Conservation (phyloP, 2,888 invertebrate genomes). For the Arrhopalites spinosus region DNA sequence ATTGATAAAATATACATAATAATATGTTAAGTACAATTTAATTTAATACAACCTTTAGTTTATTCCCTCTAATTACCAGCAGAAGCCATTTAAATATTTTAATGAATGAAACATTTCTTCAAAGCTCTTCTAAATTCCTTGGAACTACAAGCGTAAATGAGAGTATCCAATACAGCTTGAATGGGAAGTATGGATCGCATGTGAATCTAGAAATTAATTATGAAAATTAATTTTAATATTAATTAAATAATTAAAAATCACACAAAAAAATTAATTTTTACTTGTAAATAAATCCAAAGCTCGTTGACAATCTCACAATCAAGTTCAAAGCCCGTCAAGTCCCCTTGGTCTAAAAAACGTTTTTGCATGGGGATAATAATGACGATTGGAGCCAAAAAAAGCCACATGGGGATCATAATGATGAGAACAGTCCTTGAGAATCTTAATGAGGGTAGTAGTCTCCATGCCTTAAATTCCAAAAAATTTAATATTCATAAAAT, state of each 20-base stretch:
- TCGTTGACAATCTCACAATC: slow-evolving; percentile 50
- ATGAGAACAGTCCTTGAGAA: slow-evolving; percentile 55
- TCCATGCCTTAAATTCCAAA: no score
- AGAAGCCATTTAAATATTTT: no score
- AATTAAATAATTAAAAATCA: no score
- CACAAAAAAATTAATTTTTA: no score
- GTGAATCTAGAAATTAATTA: slow-evolving; percentile 36
- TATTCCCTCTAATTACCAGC: no score
- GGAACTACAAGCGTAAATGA: slow-evolving; percentile 54
- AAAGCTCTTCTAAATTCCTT: slow-evolving; percentile 48
- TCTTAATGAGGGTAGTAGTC: slow-evolving; percentile 50
- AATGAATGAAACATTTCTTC: neutral
- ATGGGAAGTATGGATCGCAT: slow-evolving; percentile 54
- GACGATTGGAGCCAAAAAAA: slow-evolving; percentile 54
- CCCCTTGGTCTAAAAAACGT: slow-evolving; percentile 44
- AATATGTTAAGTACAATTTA: no score
- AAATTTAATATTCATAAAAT: no score
- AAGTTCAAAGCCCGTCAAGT: slow-evolving; percentile 33
- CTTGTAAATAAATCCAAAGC: slow-evolving; percentile 48
- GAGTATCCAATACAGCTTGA: slow-evolving; percentile 54
- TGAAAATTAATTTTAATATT: no score
- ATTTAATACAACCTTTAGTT: no score
- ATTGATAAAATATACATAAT: no score
- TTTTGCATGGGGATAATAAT: slow-evolving; percentile 54
- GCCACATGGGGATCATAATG: slow-evolving; percentile 56